These are phyloP conservation scores for Pitta sordida DNA, from an alignment of 2,113 vertebrate genomes.

Conservation along the genomic window DNA sequence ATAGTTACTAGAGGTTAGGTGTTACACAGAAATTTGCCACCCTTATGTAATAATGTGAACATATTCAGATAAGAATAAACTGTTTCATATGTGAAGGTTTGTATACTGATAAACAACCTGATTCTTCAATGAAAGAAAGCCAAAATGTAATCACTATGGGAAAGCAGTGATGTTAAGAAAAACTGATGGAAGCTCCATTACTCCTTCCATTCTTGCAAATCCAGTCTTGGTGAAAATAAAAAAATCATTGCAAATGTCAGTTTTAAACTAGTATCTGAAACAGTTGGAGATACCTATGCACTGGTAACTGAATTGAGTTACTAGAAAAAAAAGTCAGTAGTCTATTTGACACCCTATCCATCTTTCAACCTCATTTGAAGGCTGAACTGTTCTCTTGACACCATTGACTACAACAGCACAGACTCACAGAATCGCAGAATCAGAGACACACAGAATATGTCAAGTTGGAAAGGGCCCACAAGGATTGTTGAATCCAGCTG, in stretches of 20 bases:
- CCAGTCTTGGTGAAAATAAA: neutral
- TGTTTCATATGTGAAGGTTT: neutral
- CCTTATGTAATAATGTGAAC: neutral
- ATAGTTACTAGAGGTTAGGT: neutral
- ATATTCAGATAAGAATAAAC: neutral
- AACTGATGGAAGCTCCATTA: neutral
- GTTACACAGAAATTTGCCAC: neutral
- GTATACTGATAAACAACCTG: neutral
- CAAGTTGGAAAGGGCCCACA: neutral
- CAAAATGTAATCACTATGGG: neutral
- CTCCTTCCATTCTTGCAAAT: neutral
- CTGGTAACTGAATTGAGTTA: neutral
- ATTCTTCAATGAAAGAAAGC: neutral
- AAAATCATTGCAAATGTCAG: neutral
- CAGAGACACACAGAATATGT: neutral
- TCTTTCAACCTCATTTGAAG: neutral
- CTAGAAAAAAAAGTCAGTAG: neutral
- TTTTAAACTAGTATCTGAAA: neutral
- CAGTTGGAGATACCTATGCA: neutral
- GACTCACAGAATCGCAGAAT: neutral
- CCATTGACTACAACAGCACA: neutral
- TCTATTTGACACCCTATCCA: neutral
- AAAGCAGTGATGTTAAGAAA: neutral
- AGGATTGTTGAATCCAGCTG: too few species aligned
- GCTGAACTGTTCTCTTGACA: neutral